Percentiles rank a stretch among this genome's conserved stretches.
phyloP scores from a whole-genome alignment of 2,113 vertebrate genomes.

The Raja brachyura region DNA sequence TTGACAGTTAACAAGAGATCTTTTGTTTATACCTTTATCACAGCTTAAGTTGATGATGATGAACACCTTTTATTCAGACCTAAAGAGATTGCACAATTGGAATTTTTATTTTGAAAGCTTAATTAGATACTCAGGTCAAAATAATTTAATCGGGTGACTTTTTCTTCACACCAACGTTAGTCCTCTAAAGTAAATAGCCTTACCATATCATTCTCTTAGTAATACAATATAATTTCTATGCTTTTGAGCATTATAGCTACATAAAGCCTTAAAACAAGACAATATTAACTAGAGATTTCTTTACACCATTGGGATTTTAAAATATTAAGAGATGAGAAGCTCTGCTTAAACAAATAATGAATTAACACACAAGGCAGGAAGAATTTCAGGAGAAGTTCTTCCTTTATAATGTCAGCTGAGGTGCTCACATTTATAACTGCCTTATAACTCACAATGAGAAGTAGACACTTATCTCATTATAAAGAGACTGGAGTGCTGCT shows the following conservation, averaged over 20 bases:
- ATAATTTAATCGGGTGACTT: background rate
- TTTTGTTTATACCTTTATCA: constrained; percentile 7
- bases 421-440: background rate
- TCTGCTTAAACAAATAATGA: background rate
- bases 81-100: background rate
- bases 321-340: background rate
- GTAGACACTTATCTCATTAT: background rate
- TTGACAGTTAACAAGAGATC: constrained; percentile 8
- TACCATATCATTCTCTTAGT: background rate
- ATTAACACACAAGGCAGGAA: background rate
- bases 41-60: background rate
- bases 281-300: background rate
- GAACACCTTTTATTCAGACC: background rate
- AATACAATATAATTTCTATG: background rate
- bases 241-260: background rate
- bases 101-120: background rate
- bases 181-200: background rate
- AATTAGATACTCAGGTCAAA: background rate
- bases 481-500: background rate
- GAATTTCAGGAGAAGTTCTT: background rate
- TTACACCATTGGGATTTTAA: background rate
- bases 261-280: background rate
- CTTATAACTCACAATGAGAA: background rate
- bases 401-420: background rate
- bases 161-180: background rate